Evolutionary conservation across 1,140 invertebrate genomes (phyloP), one percentile per base, ranked within the genome.

Genomic region (Micrasema minimum): DNA sequence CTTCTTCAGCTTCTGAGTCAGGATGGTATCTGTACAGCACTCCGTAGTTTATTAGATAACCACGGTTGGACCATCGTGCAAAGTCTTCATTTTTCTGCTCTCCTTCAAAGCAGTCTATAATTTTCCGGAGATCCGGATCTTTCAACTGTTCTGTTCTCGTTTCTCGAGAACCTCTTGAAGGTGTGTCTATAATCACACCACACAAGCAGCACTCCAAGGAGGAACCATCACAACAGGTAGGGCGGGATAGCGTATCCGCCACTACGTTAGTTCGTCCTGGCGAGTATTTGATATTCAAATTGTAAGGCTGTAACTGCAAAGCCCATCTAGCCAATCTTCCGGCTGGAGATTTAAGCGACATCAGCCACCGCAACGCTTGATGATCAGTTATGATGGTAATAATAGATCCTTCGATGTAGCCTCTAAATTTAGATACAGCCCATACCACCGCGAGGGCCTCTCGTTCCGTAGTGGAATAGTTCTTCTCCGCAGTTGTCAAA

Each of bases 381-480:
- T 88, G 86, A 71, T 88, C 85, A 51, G 59, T 9, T 45, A n/a
- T n/a, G n/a, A 41, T n/a, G 7, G n/a, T n/a, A 41, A 41, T 41
- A 9, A 9, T 7, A 41, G 7, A 72, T 11, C 80, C 81, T 59
- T 82, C 79, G 11, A 81, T 69, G 53, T 83, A 83, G 2, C 77
- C 76, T 61, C 79, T 35, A 48, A 83, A 1, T n/a, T n/a, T n/a
- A n/a, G n/a, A n/a, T n/a, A n/a, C n/a, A n/a, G n/a, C n/a, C n/a
- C n/a, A n/a, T n/a, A 88, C 75, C 2, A 88, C 77, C 0, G 85
- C 85, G 0, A 87, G 70, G 18, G 79, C 80, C 77, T 87, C 85
- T 50, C 78, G 69, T 68, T 87, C 84, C 0, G 80, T 82, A 3
- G 76, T 78, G 1, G 72, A 69, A 65, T 85, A 87, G 45, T 85